Percentiles rank a stretch among this genome's conserved stretches.
phyloP scores from a whole-genome alignment of 2,888 invertebrate genomes.

The Vanessa cardui region DNA sequence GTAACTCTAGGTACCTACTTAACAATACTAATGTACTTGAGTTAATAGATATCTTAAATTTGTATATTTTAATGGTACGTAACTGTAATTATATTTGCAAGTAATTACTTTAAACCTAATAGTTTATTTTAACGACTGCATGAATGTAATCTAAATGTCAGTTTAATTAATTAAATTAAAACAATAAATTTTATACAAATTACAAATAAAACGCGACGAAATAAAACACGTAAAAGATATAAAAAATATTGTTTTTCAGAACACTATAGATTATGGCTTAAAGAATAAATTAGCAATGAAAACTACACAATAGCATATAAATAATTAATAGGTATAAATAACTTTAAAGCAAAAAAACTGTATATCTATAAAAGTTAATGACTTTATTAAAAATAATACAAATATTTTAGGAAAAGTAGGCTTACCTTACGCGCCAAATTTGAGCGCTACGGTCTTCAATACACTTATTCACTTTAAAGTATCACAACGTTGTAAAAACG shows the following conservation, averaged over 20 bases:
- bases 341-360: no score
- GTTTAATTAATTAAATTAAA: neutral
- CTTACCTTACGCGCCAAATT: constrained; percentile 14
- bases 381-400: neutral
- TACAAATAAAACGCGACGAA: no score
- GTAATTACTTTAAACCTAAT: neutral
- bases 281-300: no score
- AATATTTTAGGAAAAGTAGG: neutral
- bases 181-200: neutral
- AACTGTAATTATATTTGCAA: constrained; percentile 2
- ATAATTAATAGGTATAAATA: no score
- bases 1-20: no score
- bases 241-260: no score
- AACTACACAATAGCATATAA: no score
- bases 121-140: neutral
- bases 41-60: no score
- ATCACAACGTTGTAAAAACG: constrained; percentile 47
- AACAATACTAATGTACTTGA: no score
- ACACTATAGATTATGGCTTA: no score
- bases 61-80: neutral
- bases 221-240: no score
- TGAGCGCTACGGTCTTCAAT: constrained; percentile 13
- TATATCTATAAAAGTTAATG: no score
- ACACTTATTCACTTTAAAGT: constrained; percentile 62
- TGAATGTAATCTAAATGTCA: neutral